Evolutionary conservation across 2,797 vertebrate genomes (phyloP).

Genomic region (Acomys russatus): DNA sequence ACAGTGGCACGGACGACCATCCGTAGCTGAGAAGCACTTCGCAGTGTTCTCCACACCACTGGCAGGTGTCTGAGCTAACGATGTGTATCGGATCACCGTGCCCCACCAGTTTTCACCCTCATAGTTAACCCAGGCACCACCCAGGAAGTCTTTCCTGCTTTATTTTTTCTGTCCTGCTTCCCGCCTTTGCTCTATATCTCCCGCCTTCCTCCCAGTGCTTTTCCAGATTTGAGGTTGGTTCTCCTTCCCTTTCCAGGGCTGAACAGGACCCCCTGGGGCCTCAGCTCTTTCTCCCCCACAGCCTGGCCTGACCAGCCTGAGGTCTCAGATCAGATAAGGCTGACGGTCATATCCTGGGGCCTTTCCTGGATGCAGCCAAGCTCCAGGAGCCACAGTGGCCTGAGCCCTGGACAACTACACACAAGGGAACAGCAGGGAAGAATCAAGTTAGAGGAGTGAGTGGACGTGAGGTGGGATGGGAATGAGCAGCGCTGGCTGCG

Average conservation of each 20-base stretch:
- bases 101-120: not conserved
- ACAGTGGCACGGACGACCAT: not conserved
- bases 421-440: slow-evolving; percentile 81
- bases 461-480: slow-evolving; percentile 66
- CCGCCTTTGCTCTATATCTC: fast-evolving
- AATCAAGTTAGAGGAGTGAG: slow-evolving; percentile 86
- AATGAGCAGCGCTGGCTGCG: not conserved
- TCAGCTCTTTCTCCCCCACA: not conserved
- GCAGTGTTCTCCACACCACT: not conserved
- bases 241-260: not conserved
- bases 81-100: not conserved
- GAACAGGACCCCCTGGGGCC: not conserved
- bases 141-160: not conserved
- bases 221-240: not conserved
- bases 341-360: slow-evolving; percentile 81
- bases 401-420: slow-evolving; percentile 78
- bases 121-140: not conserved
- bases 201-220: not conserved
- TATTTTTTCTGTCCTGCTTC: not conserved
- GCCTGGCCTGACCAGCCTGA: not conserved
- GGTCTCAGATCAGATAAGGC: slow-evolving; percentile 52
- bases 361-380: slow-evolving; percentile 78
- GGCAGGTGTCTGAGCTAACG: not conserved
- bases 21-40: not conserved
- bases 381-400: slow-evolving; percentile 74